Percentiles rank a stretch among this genome's conserved stretches.
Evolutionary conservation across 2,113 vertebrate species (phyloP).

Genomic region (Epinephelus fuscoguttatus): DNA sequence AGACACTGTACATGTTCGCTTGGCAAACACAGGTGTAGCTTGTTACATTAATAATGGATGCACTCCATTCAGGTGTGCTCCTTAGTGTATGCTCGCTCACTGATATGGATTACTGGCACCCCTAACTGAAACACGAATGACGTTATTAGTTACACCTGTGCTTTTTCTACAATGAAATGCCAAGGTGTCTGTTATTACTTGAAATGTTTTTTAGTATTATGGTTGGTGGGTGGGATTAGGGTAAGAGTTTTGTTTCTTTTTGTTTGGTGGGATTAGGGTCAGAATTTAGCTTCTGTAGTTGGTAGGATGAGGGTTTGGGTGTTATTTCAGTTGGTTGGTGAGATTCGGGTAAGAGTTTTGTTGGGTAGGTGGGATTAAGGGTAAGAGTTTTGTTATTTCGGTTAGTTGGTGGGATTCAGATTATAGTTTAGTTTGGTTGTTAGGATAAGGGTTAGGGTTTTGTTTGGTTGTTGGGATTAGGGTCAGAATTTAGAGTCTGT

Average conservation of each 20-base stretch:
- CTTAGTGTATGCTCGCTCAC: background rate
- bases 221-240: background rate
- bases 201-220: background rate
- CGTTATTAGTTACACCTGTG: background rate
- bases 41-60: background rate
- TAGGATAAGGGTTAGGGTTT: background rate
- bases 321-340: background rate
- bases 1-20: background rate
- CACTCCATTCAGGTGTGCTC: constrained; percentile 14
- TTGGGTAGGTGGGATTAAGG: too few relatives aligned
- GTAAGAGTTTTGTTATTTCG: background rate
- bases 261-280: background rate
- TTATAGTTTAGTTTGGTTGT: background rate
- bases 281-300: background rate
- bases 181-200: background rate
- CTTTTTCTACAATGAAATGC: background rate
- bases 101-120: background rate
- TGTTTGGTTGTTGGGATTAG: background rate
- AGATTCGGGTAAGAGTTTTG: background rate
- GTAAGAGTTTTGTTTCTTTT: background rate
- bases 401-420: background rate
- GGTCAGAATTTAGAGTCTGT: background rate
- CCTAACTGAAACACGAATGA: background rate
- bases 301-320: background rate
- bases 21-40: constrained; percentile 22